Evolutionary conservation across 2,888 invertebrate species (phyloP).

Genomic region (Coleophora flavipennella): DNA sequence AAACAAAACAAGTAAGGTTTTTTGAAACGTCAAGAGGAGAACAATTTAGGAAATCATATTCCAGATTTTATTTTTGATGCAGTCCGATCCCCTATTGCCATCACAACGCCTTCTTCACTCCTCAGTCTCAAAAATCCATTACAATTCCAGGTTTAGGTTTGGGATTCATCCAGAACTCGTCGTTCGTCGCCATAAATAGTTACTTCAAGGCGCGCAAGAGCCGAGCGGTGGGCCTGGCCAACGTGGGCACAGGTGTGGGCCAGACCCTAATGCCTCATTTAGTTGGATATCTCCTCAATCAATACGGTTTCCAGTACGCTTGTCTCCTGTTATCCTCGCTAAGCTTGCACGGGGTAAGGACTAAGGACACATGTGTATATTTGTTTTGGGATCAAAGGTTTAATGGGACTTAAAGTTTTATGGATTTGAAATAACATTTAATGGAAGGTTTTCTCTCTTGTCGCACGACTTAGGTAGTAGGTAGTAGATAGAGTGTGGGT

Average conservation of each 20-base stretch:
- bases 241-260: slow-evolving; percentile 83
- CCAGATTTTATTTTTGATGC: too few species aligned
- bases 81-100: too few species aligned
- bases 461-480: too few species aligned
- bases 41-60: too few species aligned
- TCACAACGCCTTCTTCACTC: too few species aligned
- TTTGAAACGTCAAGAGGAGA: too few species aligned
- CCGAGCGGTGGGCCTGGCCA: slow-evolving; percentile 81
- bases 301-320: slow-evolving; percentile 76
- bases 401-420: not conserved
- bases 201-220: slow-evolving; percentile 79
- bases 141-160: slow-evolving; percentile 73
- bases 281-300: slow-evolving; percentile 75
- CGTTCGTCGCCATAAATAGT: slow-evolving; percentile 80
- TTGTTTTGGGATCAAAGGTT: not conserved
- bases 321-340: slow-evolving; percentile 75
- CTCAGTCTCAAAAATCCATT: too few species aligned
- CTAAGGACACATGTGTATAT: not conserved
- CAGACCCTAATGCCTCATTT: slow-evolving; percentile 83
- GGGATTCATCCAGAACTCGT: slow-evolving; percentile 79
- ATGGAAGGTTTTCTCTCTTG: too few species aligned
- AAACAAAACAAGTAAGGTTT: too few species aligned
- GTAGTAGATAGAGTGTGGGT: too few species aligned
- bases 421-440: too few species aligned
- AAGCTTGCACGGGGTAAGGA: slow-evolving; percentile 76